Conservation (phyloP, 2,113 vertebrate genomes). For the Notechis scutatus region DNA sequence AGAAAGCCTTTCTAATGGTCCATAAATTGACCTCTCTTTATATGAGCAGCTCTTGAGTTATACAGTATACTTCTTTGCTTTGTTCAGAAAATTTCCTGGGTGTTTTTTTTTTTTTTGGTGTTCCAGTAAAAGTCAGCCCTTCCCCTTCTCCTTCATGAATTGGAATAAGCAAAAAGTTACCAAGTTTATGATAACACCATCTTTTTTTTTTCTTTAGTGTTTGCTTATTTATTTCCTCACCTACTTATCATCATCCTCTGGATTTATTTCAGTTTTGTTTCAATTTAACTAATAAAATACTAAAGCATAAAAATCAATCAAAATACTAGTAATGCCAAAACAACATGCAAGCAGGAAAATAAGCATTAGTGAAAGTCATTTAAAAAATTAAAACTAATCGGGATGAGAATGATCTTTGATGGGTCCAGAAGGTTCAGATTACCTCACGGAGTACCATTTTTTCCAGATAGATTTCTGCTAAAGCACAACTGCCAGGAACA, state of each 20-base stretch:
- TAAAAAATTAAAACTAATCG: too few species aligned
- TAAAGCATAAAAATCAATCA: too few species aligned
- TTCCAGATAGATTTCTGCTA: too few species aligned
- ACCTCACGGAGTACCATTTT: too few species aligned
- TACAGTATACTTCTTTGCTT: neutral
- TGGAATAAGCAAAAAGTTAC: neutral
- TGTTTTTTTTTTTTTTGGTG: neutral
- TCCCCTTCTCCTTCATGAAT: neutral
- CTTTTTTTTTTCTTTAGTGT: neutral
- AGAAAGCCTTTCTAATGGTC: neutral
- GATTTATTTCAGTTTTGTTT: too few species aligned
- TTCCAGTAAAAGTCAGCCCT: neutral
- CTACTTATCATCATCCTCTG: neutral
- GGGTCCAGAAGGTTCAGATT: too few species aligned
- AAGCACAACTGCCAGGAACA: too few species aligned
- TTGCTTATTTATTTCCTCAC: neutral
- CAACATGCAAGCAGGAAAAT: too few species aligned
- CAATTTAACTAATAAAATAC: too few species aligned
- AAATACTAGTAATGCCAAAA: too few species aligned
- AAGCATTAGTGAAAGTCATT: too few species aligned
- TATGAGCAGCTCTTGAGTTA: neutral
- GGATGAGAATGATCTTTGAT: too few species aligned
- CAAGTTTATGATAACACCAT: neutral
- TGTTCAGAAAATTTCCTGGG: neutral
- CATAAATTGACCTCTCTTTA: neutral